Evolutionary conservation across 2,797 vertebrate genomes (phyloP), one percentile per base, ranked within the genome.

Genomic region (Danio choprae): DNA sequence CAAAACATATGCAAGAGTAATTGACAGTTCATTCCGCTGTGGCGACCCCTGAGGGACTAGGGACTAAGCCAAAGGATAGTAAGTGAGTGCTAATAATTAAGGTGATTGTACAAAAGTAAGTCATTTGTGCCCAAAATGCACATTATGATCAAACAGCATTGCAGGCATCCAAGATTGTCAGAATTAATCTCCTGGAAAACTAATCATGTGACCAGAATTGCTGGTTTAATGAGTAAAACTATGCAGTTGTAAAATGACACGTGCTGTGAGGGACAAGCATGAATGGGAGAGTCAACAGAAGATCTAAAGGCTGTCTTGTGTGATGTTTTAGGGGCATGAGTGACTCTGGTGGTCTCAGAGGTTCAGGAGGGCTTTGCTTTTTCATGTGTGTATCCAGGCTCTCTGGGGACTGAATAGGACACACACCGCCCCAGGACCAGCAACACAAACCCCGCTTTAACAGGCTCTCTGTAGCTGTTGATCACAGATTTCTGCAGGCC

Each of bases 401-500:
- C 81, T 72, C 78, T 41, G 22, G 73, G 75, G 81, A 46, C 18
- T 64, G 59, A 81, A 53, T 29, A 65, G 44, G 77, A 68, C 51
- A 67, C 7, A 60, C 55, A 77, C 50, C 11, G 60, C 69, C 80
- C 40, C 56, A 81, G 72, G 82, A 75, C 76, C 58, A 75, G 65
- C 38, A 51, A 77, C 58, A 78, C 65, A 64, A 69, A 48, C 53
- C 60, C 44, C 36, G 48, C 55, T 77, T 84, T 50, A 55, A 69
- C n/a, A 74, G 59, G 36, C 72, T 77, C 70, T 76, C 63, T 77
- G 51, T 80, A 46, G 75, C 60, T 62, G 51, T 10, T 59, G 75
- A 81, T 81, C 75, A 81, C 71, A 75, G 63, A 55, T 67, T 74
- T 75, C 50, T 67, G 50, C 63, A 74, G 38, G 74, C 65, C 77